These are phyloP conservation scores for Eospalax fontanierii DNA, from an alignment of 2,797 vertebrate genomes.

Conservation along the genomic window DNA sequence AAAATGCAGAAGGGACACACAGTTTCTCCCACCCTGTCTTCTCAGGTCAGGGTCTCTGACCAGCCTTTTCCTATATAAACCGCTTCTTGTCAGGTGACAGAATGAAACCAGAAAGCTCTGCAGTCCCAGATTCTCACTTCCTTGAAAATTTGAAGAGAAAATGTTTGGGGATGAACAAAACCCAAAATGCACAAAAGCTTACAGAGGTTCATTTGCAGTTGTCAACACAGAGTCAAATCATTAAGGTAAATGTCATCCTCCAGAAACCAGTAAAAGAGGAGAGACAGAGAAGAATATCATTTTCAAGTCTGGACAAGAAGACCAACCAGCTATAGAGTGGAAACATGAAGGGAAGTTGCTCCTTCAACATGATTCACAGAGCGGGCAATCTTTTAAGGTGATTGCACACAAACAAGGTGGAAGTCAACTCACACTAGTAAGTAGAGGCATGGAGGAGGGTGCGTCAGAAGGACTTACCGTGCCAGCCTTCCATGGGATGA, in stretches of 20 bases:
- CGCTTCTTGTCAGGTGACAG: no score
- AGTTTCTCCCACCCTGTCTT: background rate
- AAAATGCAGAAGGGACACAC: slow-evolving; percentile 47
- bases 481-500: background rate
- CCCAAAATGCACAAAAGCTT: no score
- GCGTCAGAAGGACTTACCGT: background rate
- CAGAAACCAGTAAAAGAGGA: background rate
- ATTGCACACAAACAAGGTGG: background rate
- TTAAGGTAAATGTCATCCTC: background rate
- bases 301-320: background rate
- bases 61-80: no score
- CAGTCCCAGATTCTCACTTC: no score
- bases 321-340: background rate
- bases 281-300: background rate
- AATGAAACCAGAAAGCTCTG: no score
- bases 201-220: no score
- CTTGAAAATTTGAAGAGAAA: no score
- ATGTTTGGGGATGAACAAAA: no score
- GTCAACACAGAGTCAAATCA: no score
- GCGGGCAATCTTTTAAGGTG: background rate
- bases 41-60: background rate
- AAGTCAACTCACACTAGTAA: background rate
- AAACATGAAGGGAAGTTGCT: background rate
- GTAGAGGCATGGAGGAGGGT: background rate
- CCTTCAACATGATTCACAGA: background rate